Evolutionary conservation across 2,888 invertebrate genomes (phyloP).

Genomic region (Nowickia ferox): DNA sequence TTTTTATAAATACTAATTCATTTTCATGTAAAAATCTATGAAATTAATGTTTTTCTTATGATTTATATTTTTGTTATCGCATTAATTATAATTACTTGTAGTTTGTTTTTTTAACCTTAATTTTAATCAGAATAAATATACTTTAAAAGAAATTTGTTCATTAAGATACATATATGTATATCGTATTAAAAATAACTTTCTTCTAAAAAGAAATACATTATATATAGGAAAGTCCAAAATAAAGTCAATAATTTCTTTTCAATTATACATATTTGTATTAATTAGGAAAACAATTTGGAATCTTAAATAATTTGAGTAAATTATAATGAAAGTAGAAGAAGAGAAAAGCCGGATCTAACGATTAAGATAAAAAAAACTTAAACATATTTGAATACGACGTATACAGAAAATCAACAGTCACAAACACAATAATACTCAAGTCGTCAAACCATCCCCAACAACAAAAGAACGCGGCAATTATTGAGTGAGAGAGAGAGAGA

Average conservation of each 20-base stretch:
- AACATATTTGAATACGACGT: too few species aligned
- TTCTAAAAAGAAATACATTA: conserved; percentile 25
- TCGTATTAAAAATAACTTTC: conserved; percentile 48
- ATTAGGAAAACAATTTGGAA: not conserved
- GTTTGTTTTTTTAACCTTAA: conserved; percentile 54
- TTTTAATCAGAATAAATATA: conserved; percentile 34
- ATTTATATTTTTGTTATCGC: conserved; percentile 67
- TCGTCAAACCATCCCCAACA: too few species aligned
- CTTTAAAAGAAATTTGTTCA: conserved; percentile 55
- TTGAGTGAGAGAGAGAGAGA: too few species aligned
- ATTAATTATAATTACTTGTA: conserved; percentile 59
- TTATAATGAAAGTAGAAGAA: too few species aligned
- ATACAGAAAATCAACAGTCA: too few species aligned
- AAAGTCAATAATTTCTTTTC: conserved; percentile 50
- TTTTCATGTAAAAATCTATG: conserved; percentile 43
- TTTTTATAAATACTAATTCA: conserved; percentile 42
- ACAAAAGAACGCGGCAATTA: too few species aligned
- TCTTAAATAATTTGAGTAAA: not conserved
- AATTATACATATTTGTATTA: conserved; percentile 12
- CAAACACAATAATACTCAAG: too few species aligned
- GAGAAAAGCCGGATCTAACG: too few species aligned
- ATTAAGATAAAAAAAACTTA: too few species aligned
- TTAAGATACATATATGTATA: conserved; percentile 51
- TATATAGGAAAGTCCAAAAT: conserved; percentile 47
- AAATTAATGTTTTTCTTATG: conserved; percentile 61